Percentiles rank a stretch among this genome's conserved stretches.
These are phyloP conservation scores for Cryptoleucopteryx plumbea DNA, from an alignment of 2,113 vertebrate genomes.

Conservation along the genomic window DNA sequence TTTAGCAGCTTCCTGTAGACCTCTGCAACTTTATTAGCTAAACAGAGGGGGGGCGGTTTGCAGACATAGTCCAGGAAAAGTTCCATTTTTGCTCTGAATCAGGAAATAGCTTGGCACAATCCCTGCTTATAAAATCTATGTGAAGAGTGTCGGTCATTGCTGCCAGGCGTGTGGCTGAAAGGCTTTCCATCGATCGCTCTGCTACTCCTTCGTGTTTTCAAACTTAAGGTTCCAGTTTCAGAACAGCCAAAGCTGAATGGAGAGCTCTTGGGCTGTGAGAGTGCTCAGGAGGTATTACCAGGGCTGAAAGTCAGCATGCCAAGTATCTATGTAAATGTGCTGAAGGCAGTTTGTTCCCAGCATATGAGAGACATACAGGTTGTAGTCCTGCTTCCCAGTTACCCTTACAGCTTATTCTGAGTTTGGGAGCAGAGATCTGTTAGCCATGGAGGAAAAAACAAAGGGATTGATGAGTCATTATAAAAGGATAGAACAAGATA, in stretches of 20 bases:
- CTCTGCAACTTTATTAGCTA: background rate
- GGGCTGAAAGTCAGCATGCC: background rate
- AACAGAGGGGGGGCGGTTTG: background rate
- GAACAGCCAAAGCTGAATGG: background rate
- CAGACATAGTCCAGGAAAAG: background rate
- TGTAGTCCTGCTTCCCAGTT: background rate
- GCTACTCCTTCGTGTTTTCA: background rate
- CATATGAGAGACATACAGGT: fast-evolving
- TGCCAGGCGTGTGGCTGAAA: background rate
- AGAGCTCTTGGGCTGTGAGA: background rate
- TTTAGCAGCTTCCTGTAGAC: background rate
- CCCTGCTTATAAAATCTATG: background rate
- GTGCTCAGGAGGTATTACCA: background rate
- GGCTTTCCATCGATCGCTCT: background rate
- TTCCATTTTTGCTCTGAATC: background rate
- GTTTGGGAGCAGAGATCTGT: background rate
- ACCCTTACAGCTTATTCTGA: background rate
- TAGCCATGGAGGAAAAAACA: background rate
- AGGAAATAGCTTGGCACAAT: background rate
- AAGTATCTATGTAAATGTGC: background rate
- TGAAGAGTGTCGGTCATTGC: background rate
- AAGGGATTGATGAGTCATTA: background rate
- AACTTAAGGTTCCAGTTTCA: background rate
- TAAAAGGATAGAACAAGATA: background rate
- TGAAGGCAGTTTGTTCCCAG: background rate